These are phyloP conservation scores for Tetraneura akinire DNA, from an alignment of 1,140 invertebrate species.

Conservation along the genomic window DNA sequence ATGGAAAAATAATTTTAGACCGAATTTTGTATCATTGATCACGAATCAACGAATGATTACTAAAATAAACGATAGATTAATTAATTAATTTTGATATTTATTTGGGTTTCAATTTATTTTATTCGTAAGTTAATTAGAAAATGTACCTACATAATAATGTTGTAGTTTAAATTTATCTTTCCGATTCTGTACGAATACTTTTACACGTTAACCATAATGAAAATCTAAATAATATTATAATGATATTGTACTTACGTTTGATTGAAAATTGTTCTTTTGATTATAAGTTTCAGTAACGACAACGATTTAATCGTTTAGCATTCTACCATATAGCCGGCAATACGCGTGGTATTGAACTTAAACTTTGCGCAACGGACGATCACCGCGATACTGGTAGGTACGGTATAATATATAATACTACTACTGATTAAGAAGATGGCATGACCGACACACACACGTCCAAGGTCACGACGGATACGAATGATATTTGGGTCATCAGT, in stretches of 20 bases:
- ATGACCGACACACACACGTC: slow-evolving; percentile 22
- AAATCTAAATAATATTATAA: background rate
- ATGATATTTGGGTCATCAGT: slow-evolving; percentile 45
- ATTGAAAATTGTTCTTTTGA: background rate
- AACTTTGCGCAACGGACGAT: background rate
- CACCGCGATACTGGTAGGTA: background rate
- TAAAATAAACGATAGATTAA: too few species aligned
- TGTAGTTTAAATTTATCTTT: too few species aligned
- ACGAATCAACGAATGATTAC: too few species aligned
- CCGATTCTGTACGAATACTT: too few species aligned
- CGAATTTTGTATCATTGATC: too few species aligned
- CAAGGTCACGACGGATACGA: slow-evolving; percentile 46
- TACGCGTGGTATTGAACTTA: background rate
- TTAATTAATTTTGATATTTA: too few species aligned
- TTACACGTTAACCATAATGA: background rate
- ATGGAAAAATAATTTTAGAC: too few species aligned
- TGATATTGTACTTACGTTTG: background rate
- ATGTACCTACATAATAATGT: too few species aligned
- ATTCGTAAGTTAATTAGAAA: too few species aligned
- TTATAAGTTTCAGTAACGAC: background rate
- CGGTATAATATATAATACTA: background rate
- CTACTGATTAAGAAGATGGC: slow-evolving; percentile 10
- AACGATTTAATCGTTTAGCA: background rate
- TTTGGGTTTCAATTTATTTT: too few species aligned
- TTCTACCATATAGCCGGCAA: background rate